These are phyloP conservation scores for Akabosia matsudoensis DNA, from an alignment of 1,140 invertebrate genomes.

Conservation along the genomic window DNA sequence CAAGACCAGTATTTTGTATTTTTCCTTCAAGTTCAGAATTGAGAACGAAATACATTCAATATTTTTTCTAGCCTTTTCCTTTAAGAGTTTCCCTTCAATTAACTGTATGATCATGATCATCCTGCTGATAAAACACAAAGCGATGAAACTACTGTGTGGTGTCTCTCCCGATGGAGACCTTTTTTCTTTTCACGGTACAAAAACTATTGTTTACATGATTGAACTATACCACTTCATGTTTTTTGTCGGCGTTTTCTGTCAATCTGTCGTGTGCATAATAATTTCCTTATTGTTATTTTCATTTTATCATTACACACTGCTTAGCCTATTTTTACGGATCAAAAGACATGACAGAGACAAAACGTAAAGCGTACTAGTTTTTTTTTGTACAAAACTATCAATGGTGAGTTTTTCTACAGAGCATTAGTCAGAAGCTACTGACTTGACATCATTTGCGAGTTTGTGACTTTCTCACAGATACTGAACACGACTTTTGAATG, in stretches of 20 bases:
- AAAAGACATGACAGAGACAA: too few species aligned
- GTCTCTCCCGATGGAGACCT: too few species aligned
- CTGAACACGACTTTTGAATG: too few species aligned
- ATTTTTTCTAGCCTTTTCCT: not conserved
- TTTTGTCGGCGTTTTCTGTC: not conserved
- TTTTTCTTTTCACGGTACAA: too few species aligned
- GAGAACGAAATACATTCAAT: conserved; percentile 8
- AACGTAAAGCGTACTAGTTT: too few species aligned
- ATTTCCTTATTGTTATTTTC: not conserved
- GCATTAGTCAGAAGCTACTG: too few species aligned
- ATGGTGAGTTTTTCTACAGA: too few species aligned
- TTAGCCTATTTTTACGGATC: not conserved
- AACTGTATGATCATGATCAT: conserved; percentile 9
- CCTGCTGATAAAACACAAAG: not conserved
- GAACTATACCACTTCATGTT: too few species aligned
- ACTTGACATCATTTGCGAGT: too few species aligned
- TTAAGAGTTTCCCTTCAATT: not conserved
- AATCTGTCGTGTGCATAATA: not conserved
- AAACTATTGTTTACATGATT: not conserved
- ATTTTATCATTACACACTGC: too few species aligned
- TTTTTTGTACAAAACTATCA: too few species aligned
- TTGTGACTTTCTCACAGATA: too few species aligned
- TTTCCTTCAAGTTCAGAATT: not conserved
- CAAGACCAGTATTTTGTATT: not conserved
- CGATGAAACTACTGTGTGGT: not conserved